Evolutionary conservation across 1,140 invertebrate species (phyloP).

Genomic region (Halyomorpha halys): DNA sequence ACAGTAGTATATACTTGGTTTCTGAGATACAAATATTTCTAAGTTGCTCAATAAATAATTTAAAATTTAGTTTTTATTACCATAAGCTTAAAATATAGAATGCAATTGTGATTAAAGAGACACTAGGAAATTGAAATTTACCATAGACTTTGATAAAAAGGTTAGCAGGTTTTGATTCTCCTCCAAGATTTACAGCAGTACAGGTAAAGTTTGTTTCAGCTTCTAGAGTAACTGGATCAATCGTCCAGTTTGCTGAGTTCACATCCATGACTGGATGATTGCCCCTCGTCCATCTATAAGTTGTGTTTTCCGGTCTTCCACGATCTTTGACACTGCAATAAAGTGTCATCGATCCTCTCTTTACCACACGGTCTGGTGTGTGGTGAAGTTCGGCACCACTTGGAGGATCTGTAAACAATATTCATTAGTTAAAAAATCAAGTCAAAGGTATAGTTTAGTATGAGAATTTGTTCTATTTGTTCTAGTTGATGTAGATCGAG

Average conservation of each 20-base stretch:
- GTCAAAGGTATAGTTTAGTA: no score
- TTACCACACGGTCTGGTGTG: constrained; percentile 62
- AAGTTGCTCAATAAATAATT: no score
- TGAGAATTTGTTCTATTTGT: no score
- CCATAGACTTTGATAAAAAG: constrained; percentile 66
- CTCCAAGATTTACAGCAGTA: constrained; percentile 68
- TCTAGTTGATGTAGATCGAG: no score
- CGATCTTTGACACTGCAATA: constrained; percentile 70
- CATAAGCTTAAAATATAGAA: no score
- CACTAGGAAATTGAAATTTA: constrained; percentile 36
- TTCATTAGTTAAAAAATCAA: no score
- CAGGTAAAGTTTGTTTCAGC: constrained; percentile 80
- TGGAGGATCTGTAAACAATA: constrained; percentile 50
- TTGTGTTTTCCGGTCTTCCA: constrained; percentile 53
- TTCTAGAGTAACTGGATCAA: constrained; percentile 67
- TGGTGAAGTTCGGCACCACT: constrained; percentile 58
- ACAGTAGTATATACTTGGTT: no score
- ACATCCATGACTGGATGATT: constrained; percentile 58
- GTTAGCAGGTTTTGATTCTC: constrained; percentile 59
- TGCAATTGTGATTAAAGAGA: no score
- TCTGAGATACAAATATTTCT: no score
- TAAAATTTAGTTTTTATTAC: no score
- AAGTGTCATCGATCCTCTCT: constrained; percentile 63
- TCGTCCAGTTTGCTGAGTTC: constrained; percentile 59
- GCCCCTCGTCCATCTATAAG: constrained; percentile 68